Evolutionary conservation across 2,888 invertebrate genomes (phyloP), one percentile per base, ranked within the genome.

Genomic region (Bombylius major): DNA sequence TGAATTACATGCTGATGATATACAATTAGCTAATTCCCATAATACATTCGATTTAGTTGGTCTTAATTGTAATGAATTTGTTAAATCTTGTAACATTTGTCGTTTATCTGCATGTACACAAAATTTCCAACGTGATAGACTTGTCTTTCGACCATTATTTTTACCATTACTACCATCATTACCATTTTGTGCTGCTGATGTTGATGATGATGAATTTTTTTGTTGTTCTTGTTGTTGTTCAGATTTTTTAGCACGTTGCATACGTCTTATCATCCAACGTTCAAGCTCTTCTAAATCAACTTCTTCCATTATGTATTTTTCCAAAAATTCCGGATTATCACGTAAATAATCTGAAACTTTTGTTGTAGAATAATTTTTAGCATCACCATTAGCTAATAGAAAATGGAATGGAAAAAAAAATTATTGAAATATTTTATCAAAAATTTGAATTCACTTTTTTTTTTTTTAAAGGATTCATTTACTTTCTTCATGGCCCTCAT

Each of bases 101-200:
- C 82, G 75, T 67, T 83, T 83, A 68, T 82, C 82, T 3, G 81
- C 80, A 64, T 82, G 82, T 3, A 80, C 79, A 66, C 80, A 80
- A 65, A 80, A 80, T 71, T 79, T 76, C 77, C 77, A 77, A 60
- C 76, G 66, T 4, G 79, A 80, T 5, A 80, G 69, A 64, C 79
- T 79, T 1, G 79, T 78, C 65, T 79, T 79, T 53, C 79, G 66
- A 13, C 74, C 73, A 59, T 70, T 70, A 3, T 58, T 58, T 3
- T 58, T 42, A 11, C 12, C 11, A 11, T 1, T 42, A 42, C 8
- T 11, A 42, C 11, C 12, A 42, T 11, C 12, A 42, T 11, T 11
- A 4, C 8, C 12, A 11, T 11, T 11, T 11, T 8, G 8, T 4
- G 11, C 39, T 11, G 8, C 11, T 11, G 8, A 11, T 11, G 8